Evolutionary conservation across 2,113 vertebrate species (phyloP).

Genomic region (Morone chrysops): DNA sequence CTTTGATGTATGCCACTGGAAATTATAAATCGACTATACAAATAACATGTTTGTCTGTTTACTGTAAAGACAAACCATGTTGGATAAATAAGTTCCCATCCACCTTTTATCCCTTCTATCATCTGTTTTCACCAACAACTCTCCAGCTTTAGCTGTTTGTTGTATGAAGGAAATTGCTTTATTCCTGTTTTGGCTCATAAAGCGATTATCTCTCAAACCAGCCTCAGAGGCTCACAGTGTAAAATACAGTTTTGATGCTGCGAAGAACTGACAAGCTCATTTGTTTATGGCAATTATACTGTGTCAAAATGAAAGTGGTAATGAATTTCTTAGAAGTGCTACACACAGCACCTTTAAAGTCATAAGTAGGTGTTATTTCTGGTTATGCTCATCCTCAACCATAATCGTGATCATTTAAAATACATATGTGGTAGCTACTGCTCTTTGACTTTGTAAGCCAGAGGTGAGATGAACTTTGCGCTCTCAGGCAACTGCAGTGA

Average conservation of each 20-base stretch:
- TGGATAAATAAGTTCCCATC: background rate
- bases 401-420: background rate
- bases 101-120: background rate
- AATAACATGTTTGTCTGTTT: background rate
- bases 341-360: background rate
- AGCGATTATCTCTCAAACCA: background rate
- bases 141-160: background rate
- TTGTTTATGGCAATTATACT: background rate
- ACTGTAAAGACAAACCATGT: background rate
- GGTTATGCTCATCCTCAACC: background rate
- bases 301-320: background rate
- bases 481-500: background rate
- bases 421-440: background rate
- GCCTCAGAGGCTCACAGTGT: background rate
- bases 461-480: background rate
- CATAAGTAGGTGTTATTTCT: background rate
- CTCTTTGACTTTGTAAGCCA: constrained; percentile 23
- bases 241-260: background rate
- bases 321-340: background rate
- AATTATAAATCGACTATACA: background rate
- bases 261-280: too few species aligned
- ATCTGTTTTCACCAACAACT: background rate
- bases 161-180: background rate
- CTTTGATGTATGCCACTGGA: too few species aligned
- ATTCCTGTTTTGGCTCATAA: background rate